Evolutionary conservation across 2,888 invertebrate genomes (phyloP).

Genomic region (Cybosia mesomella): DNA sequence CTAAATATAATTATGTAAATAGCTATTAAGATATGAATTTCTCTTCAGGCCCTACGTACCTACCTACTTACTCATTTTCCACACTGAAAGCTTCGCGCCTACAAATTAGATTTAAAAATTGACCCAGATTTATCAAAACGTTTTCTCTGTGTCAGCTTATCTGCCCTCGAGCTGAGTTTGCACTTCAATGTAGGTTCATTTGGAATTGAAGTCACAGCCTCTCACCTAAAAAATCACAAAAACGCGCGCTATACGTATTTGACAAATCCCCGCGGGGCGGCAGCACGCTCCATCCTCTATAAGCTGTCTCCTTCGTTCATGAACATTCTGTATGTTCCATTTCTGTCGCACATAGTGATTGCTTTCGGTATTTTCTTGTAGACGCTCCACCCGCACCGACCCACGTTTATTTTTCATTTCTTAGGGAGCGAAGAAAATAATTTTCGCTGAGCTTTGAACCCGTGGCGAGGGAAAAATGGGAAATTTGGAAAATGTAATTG

Average conservation of each 20-base stretch:
- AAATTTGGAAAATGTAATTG: constrained; percentile 85
- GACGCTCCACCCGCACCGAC: constrained; percentile 61
- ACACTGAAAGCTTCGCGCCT: constrained; percentile 17
- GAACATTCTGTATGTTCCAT: constrained; percentile 39
- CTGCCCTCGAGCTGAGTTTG: constrained; percentile 57
- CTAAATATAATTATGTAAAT: neutral
- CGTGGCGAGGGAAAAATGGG: constrained; percentile 80
- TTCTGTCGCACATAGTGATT: constrained; percentile 57
- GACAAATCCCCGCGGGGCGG: constrained; percentile 69
- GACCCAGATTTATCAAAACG: constrained; percentile 49
- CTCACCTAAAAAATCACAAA: constrained; percentile 58
- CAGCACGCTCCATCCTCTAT: constrained; percentile 29
- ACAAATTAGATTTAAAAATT: constrained; percentile 45
- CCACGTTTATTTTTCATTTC: constrained; percentile 85
- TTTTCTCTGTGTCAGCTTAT: constrained; percentile 47
- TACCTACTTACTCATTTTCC: constrained; percentile 28
- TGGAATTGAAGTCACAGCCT: constrained; percentile 64
- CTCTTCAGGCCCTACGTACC: neutral
- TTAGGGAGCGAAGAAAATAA: constrained; percentile 82
- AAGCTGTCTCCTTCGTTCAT: constrained; percentile 53
- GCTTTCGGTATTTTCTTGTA: constrained; percentile 57
- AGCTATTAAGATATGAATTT: constrained; percentile 4
- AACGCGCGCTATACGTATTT: constrained; percentile 63
- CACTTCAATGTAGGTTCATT: constrained; percentile 61
- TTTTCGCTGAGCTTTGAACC: constrained; percentile 85